Base-by-base conservation (phyloP, 2,888 invertebrate genomes). In the Apotomis capreana region DNA sequence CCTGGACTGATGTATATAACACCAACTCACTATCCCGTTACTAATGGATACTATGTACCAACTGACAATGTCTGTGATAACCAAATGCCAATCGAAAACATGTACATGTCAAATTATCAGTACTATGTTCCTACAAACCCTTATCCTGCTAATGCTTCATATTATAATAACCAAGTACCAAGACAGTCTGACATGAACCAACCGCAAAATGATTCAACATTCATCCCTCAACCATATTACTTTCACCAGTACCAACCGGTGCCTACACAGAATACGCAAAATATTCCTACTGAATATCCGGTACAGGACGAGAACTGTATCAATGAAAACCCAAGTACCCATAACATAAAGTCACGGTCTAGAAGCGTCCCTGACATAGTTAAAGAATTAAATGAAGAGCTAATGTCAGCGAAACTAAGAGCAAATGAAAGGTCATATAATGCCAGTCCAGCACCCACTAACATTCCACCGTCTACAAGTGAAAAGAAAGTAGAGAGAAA, bases 341-440 rank as follows among this genome's bases (percentile, higher is more conserved):
- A 84, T 62, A 84, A 81, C 69, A 83, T 83, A 10, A 94, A 92
- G 74, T 93, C 90, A 5, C 88, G 94, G 76, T 95, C 94, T 0
- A 91, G 94, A 78, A 96, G 95, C 86, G 96, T 97, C 57, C 96
- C 96, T 0, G 95, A 96, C 84, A 96, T 97, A 83, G 94, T 97
- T 26, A 95, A 95, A 81, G 96, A 96, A 79, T 89, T 97, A 75
- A 95, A 96, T 84, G 95, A 95, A 76, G 96, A 97, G 85, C 83
- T 96, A 54, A 86, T 83, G 1, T 86, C 81, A 40, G 89, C 94
- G 13, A 92, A 92, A 69, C 87, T 92, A 61, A 89, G 94, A 62
- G 92, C 92, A 3, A 90, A 89, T 70, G 94, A 94, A 72, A 87
- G 94, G 54, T 92, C 92, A 0, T 90, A 92, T 70, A 94, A 94